These are phyloP conservation scores for Hydrocynus forskahlii DNA, from an alignment of 2,797 vertebrate species.

Conservation along the genomic window DNA sequence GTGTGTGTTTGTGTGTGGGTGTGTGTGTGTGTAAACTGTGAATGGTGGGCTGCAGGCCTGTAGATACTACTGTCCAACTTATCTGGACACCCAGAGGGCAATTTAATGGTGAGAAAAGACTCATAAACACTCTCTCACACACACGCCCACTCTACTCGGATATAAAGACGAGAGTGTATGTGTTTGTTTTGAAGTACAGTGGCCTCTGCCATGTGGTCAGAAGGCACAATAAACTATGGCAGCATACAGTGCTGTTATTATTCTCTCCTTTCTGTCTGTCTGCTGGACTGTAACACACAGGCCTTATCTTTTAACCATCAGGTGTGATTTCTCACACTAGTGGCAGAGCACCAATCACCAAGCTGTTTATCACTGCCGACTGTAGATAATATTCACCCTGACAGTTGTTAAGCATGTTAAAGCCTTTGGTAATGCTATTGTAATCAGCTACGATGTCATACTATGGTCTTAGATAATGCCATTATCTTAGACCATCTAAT, in stretches of 20 bases:
- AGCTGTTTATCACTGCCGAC: constrained; percentile 1
- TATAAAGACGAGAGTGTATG: not conserved
- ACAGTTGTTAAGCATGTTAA: constrained; percentile 9
- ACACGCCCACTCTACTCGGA: not conserved
- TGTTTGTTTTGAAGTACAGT: constrained; percentile 2
- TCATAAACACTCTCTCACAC: constrained; percentile 41
- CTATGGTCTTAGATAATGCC: not conserved
- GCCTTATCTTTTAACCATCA: constrained; percentile 30
- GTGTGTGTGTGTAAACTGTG: constrained; percentile 7
- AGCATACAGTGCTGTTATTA: not conserved
- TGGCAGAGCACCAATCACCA: not conserved
- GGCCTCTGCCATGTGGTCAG: constrained; percentile 10
- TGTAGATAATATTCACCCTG: constrained; percentile 28
- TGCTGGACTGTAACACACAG: not conserved
- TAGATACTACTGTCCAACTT: constrained; percentile 24
- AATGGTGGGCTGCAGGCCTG: constrained; percentile 29
- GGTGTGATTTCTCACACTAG: constrained; percentile 26
- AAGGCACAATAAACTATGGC: constrained; percentile 5
- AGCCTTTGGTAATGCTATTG: not conserved
- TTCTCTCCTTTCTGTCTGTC: not conserved
- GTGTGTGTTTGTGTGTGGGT: constrained; percentile 5
- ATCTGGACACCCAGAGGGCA: constrained; percentile 25
- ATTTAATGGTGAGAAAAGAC: constrained; percentile 48
- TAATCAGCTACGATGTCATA: not conserved
- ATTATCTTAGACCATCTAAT: not conserved